These are phyloP conservation scores for Cryptocheilus praepositus DNA, from an alignment of 2,888 invertebrate species.

Conservation along the genomic window DNA sequence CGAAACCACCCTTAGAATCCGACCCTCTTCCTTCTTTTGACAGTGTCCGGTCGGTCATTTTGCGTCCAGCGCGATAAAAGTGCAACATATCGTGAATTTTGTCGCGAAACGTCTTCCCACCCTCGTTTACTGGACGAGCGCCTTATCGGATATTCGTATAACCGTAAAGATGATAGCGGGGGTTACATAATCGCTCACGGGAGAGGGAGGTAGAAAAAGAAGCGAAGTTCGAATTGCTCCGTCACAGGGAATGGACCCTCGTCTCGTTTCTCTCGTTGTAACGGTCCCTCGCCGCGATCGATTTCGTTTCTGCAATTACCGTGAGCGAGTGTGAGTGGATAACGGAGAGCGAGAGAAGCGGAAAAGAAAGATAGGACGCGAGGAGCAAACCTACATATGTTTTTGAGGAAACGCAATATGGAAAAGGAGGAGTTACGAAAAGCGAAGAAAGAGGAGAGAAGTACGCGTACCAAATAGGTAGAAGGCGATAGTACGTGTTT, in stretches of 20 bases:
- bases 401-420: no score
- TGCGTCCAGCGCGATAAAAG: no score
- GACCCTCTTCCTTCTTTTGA: no score
- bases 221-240: conserved; percentile 4
- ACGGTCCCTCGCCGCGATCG: conserved; percentile 5
- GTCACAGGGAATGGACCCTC: neutral
- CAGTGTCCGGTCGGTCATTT: no score
- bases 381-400: no score
- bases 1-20: no score
- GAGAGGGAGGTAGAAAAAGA: neutral
- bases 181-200: conserved; percentile 8
- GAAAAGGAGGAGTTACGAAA: no score
- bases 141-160: conserved; percentile 18
- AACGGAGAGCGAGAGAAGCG: neutral
- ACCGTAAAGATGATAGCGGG: conserved; percentile 19
- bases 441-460: no score
- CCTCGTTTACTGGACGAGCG: neutral
- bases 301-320: conserved; percentile 4
- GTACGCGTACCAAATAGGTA: no score
- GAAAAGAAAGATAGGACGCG: neutral
- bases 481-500: no score
- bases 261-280: conserved; percentile 2
- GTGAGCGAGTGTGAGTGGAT: neutral
- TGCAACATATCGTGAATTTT: conserved; percentile 2
- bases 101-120: conserved; percentile 1